Percentiles rank a stretch among this genome's conserved stretches.
These are phyloP conservation scores for Tachyglossus aculeatus DNA, from an alignment of 2,797 vertebrate species.

Conservation along the genomic window DNA sequence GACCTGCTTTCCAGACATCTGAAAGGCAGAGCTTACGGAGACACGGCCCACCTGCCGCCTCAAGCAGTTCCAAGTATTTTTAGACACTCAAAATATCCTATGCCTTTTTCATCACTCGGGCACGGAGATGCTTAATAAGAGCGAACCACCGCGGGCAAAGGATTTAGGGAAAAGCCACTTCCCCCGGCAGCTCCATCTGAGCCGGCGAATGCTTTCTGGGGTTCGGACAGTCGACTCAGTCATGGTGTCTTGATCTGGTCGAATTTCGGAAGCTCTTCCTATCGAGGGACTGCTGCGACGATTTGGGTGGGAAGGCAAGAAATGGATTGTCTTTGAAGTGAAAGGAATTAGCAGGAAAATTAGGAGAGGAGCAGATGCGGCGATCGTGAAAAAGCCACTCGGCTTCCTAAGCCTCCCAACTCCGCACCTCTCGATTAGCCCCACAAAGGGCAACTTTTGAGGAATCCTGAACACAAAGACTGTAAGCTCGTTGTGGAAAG, in stretches of 20 bases:
- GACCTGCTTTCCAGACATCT: slow-evolving; percentile 15
- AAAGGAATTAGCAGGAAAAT: too few relatives aligned
- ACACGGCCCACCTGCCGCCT: not conserved
- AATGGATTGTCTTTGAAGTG: not conserved
- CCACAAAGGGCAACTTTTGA: not conserved
- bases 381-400: not conserved
- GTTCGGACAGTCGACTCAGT: not conserved
- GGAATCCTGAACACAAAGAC: too few relatives aligned
- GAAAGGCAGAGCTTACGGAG: not conserved
- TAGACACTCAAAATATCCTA: slow-evolving; percentile 11
- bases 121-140: slow-evolving; percentile 38
- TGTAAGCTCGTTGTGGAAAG: too few relatives aligned
- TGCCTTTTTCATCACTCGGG: slow-evolving; percentile 48
- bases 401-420: not conserved
- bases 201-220: not conserved
- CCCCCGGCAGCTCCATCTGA: not conserved
- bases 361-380: too few relatives aligned
- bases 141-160: slow-evolving; percentile 3
- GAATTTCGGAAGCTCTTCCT: too few relatives aligned
- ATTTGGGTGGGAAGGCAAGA: too few relatives aligned
- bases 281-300: too few relatives aligned
- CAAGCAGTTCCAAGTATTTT: not conserved
- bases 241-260: too few relatives aligned
- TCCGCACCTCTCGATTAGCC: not conserved
- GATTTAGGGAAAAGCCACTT: not conserved